Base-by-base conservation (phyloP, 2,113 vertebrate genomes). In the Erinaceus europaeus region DNA sequence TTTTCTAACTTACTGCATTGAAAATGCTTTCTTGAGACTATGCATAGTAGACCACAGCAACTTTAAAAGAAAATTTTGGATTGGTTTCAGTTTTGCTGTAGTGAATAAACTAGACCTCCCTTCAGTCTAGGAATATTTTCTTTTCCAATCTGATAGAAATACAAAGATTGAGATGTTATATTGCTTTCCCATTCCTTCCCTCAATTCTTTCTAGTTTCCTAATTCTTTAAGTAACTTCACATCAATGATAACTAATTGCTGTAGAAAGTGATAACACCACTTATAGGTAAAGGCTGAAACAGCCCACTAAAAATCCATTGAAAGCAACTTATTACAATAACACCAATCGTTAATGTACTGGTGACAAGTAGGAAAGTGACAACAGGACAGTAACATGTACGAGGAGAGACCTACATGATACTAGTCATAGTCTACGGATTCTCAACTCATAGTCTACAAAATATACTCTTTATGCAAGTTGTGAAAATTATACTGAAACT, bases 1-100 rank as follows among this genome's bases (percentile, higher is more conserved):
- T 94, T 81, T 90, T 81, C 53, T 81, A 27, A 91, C 20, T 67
- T 67, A 72, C 12, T 52, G 42, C 27, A 74, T 68, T 11, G 69
- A 84, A 93, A 80, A 78, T 62, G 20, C 5, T 90, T 86, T 27
- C 69, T 73, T 82, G 55, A 82, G 29, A 68, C 9, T 46, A 29
- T 52, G 29, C 40, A 57, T 50, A 75, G 34, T 29, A 32, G 3
- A 89, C 64, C 20, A 71, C 42, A 72, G 68, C 46, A 87, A 86
- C 86, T 86, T 34, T n/a, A 82, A 71, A 91, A 80, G 62, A 42
- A 14, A n/a, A 5, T 36, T 86, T 57, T 67, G 86, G 10, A 52
- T 67, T 72, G 34, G 44, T 71, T 87, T 32, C 50, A 73, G 9
- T 90, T 90, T 93, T 50, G 4, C 27, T 82, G 13, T 29, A 42